phyloP scores from a whole-genome alignment of 2,797 vertebrate genomes.

The Cyclura pinguis region DNA sequence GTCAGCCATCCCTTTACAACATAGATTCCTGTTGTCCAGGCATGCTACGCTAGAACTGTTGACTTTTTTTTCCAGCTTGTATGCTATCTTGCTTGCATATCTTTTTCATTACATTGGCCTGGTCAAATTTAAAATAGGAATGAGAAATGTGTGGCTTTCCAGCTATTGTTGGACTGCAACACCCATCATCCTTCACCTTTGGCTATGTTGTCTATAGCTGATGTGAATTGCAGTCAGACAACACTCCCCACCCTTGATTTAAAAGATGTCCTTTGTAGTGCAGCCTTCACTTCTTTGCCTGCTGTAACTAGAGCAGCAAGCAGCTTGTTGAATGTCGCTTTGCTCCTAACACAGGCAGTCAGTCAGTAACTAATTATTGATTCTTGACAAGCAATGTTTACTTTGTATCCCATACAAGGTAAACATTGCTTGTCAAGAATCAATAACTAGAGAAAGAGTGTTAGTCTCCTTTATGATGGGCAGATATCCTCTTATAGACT shows the following conservation, averaged over 20 bases:
- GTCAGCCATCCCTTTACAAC: not conserved
- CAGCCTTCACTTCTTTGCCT: not conserved
- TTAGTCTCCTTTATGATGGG: not conserved
- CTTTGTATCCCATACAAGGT: not conserved
- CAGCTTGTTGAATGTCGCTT: not conserved
- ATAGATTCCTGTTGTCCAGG: not conserved
- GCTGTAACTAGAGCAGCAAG: not conserved
- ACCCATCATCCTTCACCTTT: not conserved
- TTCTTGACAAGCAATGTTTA: not conserved
- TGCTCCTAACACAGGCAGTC: not conserved
- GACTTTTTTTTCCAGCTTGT: not conserved
- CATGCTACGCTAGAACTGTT: not conserved
- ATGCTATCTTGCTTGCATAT: not conserved
- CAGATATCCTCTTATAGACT: not conserved
- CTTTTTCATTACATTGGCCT: not conserved
- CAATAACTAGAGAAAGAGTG: not conserved
- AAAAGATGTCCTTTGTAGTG: not conserved
- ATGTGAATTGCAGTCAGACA: not conserved
- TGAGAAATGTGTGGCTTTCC: not conserved
- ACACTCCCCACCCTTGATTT: not conserved
- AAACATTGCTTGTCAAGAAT: too few species aligned
- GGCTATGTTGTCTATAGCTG: not conserved
- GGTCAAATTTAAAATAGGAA: not conserved
- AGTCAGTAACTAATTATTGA: conserved; percentile 28
- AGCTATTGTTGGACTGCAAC: not conserved